Evolutionary conservation across 2,113 vertebrate genomes (phyloP).

Genomic region (Mirza zaza): DNA sequence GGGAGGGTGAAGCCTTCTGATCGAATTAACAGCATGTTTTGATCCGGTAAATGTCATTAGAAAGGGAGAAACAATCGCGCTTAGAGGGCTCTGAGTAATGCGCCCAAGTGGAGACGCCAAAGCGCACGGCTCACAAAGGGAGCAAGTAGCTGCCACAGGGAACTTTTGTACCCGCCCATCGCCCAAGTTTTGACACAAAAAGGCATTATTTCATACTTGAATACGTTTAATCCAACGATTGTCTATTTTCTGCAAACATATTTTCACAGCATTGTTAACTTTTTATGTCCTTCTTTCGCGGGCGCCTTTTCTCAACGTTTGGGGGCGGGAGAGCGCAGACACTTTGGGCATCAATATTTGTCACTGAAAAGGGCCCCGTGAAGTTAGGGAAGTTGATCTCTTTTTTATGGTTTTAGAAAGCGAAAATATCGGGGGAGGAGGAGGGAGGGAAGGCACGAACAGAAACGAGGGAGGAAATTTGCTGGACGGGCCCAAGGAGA

Average conservation of each 20-base stretch:
- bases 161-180: constrained; percentile 98
- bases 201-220: constrained; percentile 99
- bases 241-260: constrained; percentile 99
- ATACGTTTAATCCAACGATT: constrained; percentile 99
- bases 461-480: constrained; percentile 59
- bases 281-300: constrained; percentile 82
- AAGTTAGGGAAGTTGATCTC: constrained; percentile 79
- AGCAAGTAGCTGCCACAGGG: constrained; percentile 95
- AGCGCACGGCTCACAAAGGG: constrained; percentile 97
- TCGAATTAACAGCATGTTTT: constrained; percentile 99
- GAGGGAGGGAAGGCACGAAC: constrained; percentile 61
- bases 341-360: constrained; percentile 80
- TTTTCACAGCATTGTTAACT: constrained; percentile 98
- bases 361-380: constrained; percentile 76
- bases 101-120: constrained; percentile 99
- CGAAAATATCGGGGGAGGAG: constrained; percentile 73
- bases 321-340: constrained; percentile 80
- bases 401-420: constrained; percentile 80
- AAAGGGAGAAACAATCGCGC: constrained; percentile 99
- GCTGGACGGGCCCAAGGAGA: background rate
- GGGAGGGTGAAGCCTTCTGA: constrained; percentile 99
- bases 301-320: constrained; percentile 75
- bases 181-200: constrained; percentile 98
- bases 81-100: constrained; percentile 96
- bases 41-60: constrained; percentile 99